A percentile compares a stretch with the other conserved stretches of the same genome.
phyloP scores from a whole-genome alignment of 1,140 invertebrate species.

The Drosophila lacertosa region DNA sequence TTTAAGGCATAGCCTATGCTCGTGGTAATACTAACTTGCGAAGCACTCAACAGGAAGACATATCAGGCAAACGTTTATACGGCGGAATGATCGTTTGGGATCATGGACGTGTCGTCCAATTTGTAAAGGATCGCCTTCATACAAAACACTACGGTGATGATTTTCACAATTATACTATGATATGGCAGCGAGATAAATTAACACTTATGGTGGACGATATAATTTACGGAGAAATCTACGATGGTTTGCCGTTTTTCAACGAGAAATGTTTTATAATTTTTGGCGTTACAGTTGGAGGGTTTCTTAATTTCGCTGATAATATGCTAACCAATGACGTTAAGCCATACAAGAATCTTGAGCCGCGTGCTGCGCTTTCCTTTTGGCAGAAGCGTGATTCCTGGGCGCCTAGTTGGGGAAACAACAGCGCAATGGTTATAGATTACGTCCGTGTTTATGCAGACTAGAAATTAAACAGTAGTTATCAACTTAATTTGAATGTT shows the following conservation, averaged over 20 bases:
- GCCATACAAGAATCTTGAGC: slow-evolving; percentile 66
- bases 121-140: slow-evolving; percentile 42
- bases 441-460: slow-evolving; percentile 64
- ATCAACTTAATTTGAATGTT: too few relatives aligned
- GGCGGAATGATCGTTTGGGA: slow-evolving; percentile 64
- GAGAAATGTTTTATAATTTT: slow-evolving; percentile 72
- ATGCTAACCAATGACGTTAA: slow-evolving; percentile 56
- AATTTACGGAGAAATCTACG: slow-evolving; percentile 65
- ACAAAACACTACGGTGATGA: slow-evolving; percentile 85
- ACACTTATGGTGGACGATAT: slow-evolving; percentile 86
- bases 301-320: slow-evolving; percentile 66
- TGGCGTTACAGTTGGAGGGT: slow-evolving; percentile 75
- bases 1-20: slow-evolving; percentile 62
- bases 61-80: slow-evolving; percentile 60
- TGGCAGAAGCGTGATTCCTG: slow-evolving; percentile 58
- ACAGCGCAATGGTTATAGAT: slow-evolving; percentile 59
- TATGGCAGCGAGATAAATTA: slow-evolving; percentile 87
- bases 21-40: slow-evolving; percentile 55
- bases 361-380: slow-evolving; percentile 61
- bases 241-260: slow-evolving; percentile 50
- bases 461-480: not conserved
- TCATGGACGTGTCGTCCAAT: slow-evolving; percentile 29
- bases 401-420: slow-evolving; percentile 54
- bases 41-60: slow-evolving; percentile 52
- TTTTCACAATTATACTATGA: slow-evolving; percentile 87